Base-by-base conservation (phyloP, 92 coral and sea anemone species). In the Palythoa grandis region DNA sequence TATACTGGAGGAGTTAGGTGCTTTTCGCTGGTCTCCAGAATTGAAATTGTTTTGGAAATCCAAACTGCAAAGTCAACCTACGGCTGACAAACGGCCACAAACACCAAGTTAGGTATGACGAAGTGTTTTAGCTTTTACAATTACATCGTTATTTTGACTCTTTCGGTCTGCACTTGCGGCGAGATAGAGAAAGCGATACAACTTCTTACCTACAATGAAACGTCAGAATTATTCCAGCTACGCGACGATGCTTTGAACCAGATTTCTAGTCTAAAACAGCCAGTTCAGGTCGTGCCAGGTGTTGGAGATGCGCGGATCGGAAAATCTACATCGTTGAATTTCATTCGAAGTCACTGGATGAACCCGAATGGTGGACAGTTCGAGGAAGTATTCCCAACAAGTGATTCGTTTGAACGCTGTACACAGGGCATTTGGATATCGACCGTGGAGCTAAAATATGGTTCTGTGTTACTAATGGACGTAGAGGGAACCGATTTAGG, bases 301-400 rank as follows among this genome's bases (percentile, higher is more conserved):
- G 77, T 93, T 25, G 96, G 96, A 8, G 96, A 93, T 70, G 94
- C 96, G 2, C 88, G 96, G 22, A 86, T 93, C 6, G 96, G 96
- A 14, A 93, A 91, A 65, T 93, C 96, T 11, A 93, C 96, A 16
- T 82, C 92, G 69, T 61, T 88, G 91, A 93, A 93, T 84, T 79
- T 91, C 37, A 72, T 93, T 40, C 85, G 76, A 23, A 19, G 17
- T 9, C 54, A 60, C 15, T 82, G 65, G 82, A 29, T 52, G 53
- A 70, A 72, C 35, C 22, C 47, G 0, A 12, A 22, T n/a, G 56
- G 14, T 16, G 17, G 1, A n/a, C 56, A 60, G 20, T 7, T 61
- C 35, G 39, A 60, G 15, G 83, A 78, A 13, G 52, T 58, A 5
- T 78, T 78, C 17, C 71, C 14, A n/a, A 78, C 83, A 0, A 61